Base-by-base conservation (phyloP, 1,140 invertebrate species). In the Homalodisca vitripennis region DNA sequence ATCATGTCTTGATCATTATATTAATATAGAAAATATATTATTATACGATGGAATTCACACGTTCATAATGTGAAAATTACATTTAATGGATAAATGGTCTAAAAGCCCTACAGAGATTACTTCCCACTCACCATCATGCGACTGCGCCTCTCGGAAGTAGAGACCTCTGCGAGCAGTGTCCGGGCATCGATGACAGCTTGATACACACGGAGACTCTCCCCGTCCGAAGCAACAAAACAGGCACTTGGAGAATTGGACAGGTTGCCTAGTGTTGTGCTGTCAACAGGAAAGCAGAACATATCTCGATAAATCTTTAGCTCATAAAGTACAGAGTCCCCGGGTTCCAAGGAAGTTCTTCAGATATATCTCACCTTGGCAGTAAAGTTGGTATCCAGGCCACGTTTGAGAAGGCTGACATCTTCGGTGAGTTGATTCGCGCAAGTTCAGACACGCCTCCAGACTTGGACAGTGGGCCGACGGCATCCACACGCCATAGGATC, bases 321-420 rank as follows among this genome's bases (percentile, higher is more conserved):
- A n/a, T n/a, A n/a, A n/a, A n/a, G n/a, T n/a, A n/a, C n/a, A n/a
- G n/a, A n/a, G n/a, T n/a, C n/a, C n/a, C n/a, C n/a, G n/a, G n/a
- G n/a, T n/a, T n/a, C n/a, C n/a, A 41, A 41, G 34, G 34, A 41
- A 22, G 27, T 12, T 31, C 3, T 26, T 55, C 17, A 57, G 22
- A 55, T n/a, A n/a, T 32, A 32, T 41, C 62, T 62, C 78, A 92
- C 87, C 89, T 91, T 1, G 97, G 97, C 51, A 99, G 78, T 24
- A 99, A 82, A 0, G 97, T 98, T 0, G 98, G 98, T 68, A 99
- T 92, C 97, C 98, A 99, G 1, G 97, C 96, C 29, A 98, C 95
- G 80, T 97, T 97, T 74, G 94, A 93, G 79, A 99, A 99, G 0
- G 97, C 97, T 13, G 95, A 94, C n/a, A 95, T 89, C 78, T 96